Conservation (phyloP, 2,797 vertebrate species). For the Gymnothorax javanicus region DNA sequence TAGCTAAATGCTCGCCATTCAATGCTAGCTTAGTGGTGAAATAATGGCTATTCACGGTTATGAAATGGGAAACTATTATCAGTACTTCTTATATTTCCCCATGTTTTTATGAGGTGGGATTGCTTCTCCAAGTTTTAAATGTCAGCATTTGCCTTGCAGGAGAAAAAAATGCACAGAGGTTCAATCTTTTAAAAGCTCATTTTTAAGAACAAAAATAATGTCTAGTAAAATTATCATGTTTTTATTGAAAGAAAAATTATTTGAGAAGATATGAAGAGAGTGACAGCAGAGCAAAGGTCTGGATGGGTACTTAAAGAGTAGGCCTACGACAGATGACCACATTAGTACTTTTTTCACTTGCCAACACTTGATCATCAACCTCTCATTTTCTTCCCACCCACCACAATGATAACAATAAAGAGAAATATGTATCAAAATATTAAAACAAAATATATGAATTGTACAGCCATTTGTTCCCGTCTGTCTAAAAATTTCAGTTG, state of each 20-base stretch:
- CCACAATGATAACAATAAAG: conserved; percentile 70
- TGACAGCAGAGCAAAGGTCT: conserved; percentile 72
- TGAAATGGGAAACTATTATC: not conserved
- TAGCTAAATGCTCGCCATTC: no score
- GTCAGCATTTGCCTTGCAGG: not conserved
- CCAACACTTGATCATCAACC: conserved; percentile 51
- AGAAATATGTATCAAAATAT: conserved; percentile 68
- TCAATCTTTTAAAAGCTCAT: conserved; percentile 49
- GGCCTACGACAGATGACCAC: conserved; percentile 65
- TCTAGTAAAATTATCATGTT: conserved; percentile 81
- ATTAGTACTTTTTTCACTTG: conserved; percentile 69
- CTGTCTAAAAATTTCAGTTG: conserved; percentile 54
- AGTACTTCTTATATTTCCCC: not conserved
- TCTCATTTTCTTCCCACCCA: conserved; percentile 63
- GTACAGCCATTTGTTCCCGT: conserved; percentile 70
- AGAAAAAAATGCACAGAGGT: not conserved
- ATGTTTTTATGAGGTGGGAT: not conserved
- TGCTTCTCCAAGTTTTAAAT: not conserved
- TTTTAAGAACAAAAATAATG: conserved; percentile 75
- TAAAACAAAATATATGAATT: conserved; percentile 80
- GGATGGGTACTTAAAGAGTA: conserved; percentile 72
- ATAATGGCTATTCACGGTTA: not conserved
- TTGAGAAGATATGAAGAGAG: conserved; percentile 58
- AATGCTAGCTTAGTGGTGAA: not conserved
- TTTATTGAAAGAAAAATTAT: conserved; percentile 72